Evolutionary conservation across 2,113 vertebrate genomes (phyloP), one percentile per base, ranked within the genome.

Genomic region (Nibea albiflora): DNA sequence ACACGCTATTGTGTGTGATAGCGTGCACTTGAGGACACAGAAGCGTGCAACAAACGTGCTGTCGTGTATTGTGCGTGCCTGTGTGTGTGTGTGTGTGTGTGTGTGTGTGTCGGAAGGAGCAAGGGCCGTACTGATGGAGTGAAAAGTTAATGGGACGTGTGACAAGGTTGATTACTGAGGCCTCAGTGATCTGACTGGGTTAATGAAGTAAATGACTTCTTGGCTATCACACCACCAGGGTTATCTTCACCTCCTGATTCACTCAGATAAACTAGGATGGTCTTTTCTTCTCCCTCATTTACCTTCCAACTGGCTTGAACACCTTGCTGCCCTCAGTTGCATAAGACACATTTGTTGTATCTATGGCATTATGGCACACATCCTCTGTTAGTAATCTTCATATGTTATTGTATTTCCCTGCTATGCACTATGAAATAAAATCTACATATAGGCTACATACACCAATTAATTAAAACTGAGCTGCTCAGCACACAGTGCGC

Each of bases 171-270:
- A 94, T 93, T 93, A 88, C 88, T 85, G 76, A 88, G 91, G 88
- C 91, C 85, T 90, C 70, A 52, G 87, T 81, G 86, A 91, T 93
- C 87, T 90, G 80, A 53, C 88, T 76, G 88, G 93, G 86, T 93
- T 93, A 93, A 94, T 92, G 89, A 93, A 91, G 84, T 92, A 90
- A 92, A 94, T 85, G 86, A 85, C 88, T 92, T 86, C 86, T 88
- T 90, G 83, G 90, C 88, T 84, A 89, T 89, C 84, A 89, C 88
- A 84, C 83, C 58, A 46, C 72, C 35, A 78, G 54, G 80, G 80
- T 80, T 24, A 83, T 87, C 76, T 87, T 31, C 81, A 69, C 76
- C 71, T 85, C 83, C 76, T 87, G 86, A 91, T 86, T 63, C 58
- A 50, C 77, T 77, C 78, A 70, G 81, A 88, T 83, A 71, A 88